phyloP scores from a whole-genome alignment of 1,140 invertebrate genomes.

The Cyphomyrmex costatus region DNA sequence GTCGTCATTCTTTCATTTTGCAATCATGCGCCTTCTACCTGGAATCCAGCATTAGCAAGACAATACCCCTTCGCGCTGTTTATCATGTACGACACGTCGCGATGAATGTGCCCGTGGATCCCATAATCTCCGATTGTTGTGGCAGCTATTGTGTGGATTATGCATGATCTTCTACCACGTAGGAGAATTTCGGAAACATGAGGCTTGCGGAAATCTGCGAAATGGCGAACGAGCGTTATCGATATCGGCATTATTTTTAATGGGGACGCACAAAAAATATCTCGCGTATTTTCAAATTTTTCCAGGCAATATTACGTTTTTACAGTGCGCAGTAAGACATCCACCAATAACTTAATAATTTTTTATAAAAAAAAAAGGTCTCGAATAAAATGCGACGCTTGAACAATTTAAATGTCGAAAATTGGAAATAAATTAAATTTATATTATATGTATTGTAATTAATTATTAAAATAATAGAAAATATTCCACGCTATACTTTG shows the following conservation, averaged over 20 bases:
- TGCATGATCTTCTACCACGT: conserved; percentile 55
- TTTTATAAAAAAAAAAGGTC: conserved; percentile 14
- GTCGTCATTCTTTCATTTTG: conserved; percentile 38
- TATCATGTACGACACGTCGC: conserved; percentile 62
- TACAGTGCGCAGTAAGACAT: not conserved
- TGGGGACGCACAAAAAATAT: not conserved
- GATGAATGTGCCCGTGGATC: conserved; percentile 64
- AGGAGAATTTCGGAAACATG: conserved; percentile 48
- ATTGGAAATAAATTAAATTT: not conserved
- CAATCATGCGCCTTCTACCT: conserved; percentile 24
- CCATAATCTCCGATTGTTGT: conserved; percentile 68
- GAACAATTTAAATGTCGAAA: not conserved
- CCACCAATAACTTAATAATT: not conserved
- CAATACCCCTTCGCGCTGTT: conserved; percentile 51
- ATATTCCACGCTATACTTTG: not conserved
- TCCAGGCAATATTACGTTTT: no score
- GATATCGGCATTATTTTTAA: not conserved
- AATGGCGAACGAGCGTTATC: conserved; percentile 1
- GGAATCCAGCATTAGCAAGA: conserved; percentile 57
- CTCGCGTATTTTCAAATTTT: not conserved
- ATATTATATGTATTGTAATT: not conserved
- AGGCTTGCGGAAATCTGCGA: conserved; percentile 4
- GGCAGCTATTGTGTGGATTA: conserved; percentile 60
- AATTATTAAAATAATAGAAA: not conserved
- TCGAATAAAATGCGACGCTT: not conserved